phyloP scores from a whole-genome alignment of 2,888 invertebrate species.

The Sicus ferrugineus region DNA sequence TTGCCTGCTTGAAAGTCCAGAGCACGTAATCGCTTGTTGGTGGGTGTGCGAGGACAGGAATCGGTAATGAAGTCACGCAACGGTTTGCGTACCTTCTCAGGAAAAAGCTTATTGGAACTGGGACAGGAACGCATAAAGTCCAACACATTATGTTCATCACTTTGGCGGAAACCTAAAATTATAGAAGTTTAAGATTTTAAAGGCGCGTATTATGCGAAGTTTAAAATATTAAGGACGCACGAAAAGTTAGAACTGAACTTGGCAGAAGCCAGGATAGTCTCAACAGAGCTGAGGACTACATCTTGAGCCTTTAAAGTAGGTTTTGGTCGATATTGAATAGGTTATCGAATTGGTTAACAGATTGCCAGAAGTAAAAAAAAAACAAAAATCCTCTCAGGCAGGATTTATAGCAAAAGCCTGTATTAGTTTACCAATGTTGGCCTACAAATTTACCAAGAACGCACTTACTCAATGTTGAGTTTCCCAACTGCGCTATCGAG shows the following conservation, averaged over 20 bases:
- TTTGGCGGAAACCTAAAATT: conserved; percentile 62
- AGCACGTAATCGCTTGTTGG: conserved; percentile 72
- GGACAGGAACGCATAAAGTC: conserved; percentile 79
- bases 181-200: conserved; percentile 3
- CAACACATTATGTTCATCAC: conserved; percentile 67
- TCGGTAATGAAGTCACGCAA: conserved; percentile 86
- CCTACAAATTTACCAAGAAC: too few relatives aligned
- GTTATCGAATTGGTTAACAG: too few relatives aligned
- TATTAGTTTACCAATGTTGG: neutral
- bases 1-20: conserved; percentile 83
- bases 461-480: conserved; percentile 66
- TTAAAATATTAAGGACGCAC: too few relatives aligned
- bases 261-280: too few relatives aligned
- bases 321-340: too few relatives aligned
- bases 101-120: conserved; percentile 82
- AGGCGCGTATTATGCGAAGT: too few relatives aligned
- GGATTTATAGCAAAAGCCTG: neutral
- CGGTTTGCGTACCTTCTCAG: conserved; percentile 84
- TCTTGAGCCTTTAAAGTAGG: too few relatives aligned
- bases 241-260: too few relatives aligned
- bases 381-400: too few relatives aligned
- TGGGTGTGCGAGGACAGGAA: conserved; percentile 73
- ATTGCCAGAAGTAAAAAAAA: too few relatives aligned
- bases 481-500: conserved; percentile 74
- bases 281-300: too few relatives aligned